Percentiles rank a stretch among this genome's conserved stretches.
These are phyloP conservation scores for Itoplectis maculator DNA, from an alignment of 2,888 invertebrate species.

Conservation along the genomic window DNA sequence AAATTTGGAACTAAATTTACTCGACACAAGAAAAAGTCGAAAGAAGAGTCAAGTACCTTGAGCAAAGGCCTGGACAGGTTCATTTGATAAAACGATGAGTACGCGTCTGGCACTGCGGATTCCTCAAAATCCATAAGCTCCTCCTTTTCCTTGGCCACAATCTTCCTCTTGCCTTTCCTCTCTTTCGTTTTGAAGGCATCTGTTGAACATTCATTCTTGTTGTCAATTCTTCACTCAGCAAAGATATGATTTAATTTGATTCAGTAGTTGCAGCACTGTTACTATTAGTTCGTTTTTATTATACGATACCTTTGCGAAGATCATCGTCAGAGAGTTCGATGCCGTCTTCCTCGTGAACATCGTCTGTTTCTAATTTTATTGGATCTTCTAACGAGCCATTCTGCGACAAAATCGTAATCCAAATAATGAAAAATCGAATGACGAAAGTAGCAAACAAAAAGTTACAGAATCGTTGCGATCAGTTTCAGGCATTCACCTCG, in stretches of 20 bases:
- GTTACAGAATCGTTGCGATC: too few species aligned
- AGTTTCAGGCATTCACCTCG: constrained; percentile 38
- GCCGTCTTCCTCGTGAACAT: constrained; percentile 83
- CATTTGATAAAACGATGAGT: constrained; percentile 95
- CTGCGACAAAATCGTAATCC: constrained; percentile 18
- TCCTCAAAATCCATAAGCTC: constrained; percentile 87
- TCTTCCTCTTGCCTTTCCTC: constrained; percentile 80
- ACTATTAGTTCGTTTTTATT: constrained; percentile 15
- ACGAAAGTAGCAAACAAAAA: not conserved
- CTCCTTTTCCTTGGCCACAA: constrained; percentile 85
- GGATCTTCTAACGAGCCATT: constrained; percentile 75
- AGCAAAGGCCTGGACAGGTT: constrained; percentile 97
- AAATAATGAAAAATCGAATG: not conserved
- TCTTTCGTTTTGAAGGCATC: constrained; percentile 81
- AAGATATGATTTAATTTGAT: too few species aligned
- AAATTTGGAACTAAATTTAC: too few species aligned
- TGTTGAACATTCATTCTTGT: constrained; percentile 64
- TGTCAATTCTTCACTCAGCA: not conserved
- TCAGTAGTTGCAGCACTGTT: too few species aligned
- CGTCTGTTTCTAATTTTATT: constrained; percentile 66
- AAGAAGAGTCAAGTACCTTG: constrained; percentile 86
- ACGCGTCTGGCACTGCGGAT: constrained; percentile 88
- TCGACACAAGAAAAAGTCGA: not conserved
- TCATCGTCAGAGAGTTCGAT: constrained; percentile 92
- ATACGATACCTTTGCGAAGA: constrained; percentile 83